Evolutionary conservation across 2,113 vertebrate genomes (phyloP).

Genomic region (Scophthalmus maximus): DNA sequence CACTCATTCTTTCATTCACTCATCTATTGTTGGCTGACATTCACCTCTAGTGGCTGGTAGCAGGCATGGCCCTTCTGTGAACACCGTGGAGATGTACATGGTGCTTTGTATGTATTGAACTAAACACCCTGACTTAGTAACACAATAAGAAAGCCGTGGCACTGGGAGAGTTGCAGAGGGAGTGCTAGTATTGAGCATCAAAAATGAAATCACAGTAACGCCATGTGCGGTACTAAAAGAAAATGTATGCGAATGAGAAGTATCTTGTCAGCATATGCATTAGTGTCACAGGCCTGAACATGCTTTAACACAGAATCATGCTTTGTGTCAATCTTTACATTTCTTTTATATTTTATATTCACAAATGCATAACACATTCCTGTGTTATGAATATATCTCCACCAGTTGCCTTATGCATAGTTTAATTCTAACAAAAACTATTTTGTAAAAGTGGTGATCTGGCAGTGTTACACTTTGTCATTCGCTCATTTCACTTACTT

Average conservation of each 20-base stretch:
- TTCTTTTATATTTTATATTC: too few species aligned
- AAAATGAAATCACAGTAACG: too few species aligned
- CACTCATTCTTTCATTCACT: conserved; percentile 21
- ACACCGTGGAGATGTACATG: neutral
- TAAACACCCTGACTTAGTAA: neutral
- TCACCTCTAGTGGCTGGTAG: conserved; percentile 57
- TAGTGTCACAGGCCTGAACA: neutral
- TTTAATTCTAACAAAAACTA: too few species aligned
- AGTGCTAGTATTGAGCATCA: too few species aligned
- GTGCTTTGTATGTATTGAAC: neutral
- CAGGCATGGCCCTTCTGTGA: neutral
- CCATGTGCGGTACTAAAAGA: neutral
- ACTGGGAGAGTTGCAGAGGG: neutral
- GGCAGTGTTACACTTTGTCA: too few species aligned
- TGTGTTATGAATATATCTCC: too few species aligned
- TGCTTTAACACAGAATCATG: neutral
- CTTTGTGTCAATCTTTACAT: neutral
- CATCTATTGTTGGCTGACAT: conserved; percentile 21
- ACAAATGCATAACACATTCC: too few species aligned
- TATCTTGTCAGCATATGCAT: neutral
- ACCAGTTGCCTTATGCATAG: too few species aligned
- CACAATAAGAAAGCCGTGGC: too few species aligned
- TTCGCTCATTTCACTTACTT: too few species aligned
- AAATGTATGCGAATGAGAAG: neutral
- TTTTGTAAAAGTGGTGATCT: too few species aligned